phyloP scores from a whole-genome alignment of 1,140 invertebrate species.

The Apis dorsata region DNA sequence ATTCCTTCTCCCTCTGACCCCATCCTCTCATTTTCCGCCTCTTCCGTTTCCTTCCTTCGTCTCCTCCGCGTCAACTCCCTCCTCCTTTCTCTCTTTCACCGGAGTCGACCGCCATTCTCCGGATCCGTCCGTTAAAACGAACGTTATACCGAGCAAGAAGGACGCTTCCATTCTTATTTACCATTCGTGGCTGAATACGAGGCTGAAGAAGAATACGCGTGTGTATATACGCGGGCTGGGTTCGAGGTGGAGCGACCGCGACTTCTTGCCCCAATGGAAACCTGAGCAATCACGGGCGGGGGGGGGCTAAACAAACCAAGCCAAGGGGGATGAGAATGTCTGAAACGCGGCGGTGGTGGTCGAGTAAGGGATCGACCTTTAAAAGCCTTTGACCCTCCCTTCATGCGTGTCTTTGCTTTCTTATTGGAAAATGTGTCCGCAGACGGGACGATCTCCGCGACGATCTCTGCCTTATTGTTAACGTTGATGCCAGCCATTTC shows the following conservation, averaged over 20 bases:
- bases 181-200: conserved; percentile 63
- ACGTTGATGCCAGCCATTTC: neutral
- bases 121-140: conserved; percentile 71
- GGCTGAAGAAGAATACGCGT: conserved; percentile 33
- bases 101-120: conserved; percentile 63
- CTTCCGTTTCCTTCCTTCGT: neutral
- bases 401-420: neutral
- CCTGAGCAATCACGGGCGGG: conserved; percentile 52
- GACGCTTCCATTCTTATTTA: conserved; percentile 74
- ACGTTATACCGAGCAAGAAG: conserved; percentile 68
- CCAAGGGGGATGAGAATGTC: conserved; percentile 45
- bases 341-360: conserved; percentile 34
- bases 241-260: conserved; percentile 26
- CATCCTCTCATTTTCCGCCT: neutral
- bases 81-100: neutral
- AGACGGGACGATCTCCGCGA: neutral
- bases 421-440: conserved; percentile 24
- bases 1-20: too few relatives aligned
- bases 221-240: neutral
- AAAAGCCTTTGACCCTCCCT: neutral
- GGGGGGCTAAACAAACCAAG: conserved; percentile 51
- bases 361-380: conserved; percentile 18
- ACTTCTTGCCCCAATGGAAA: conserved; percentile 48
- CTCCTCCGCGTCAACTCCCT: too few relatives aligned
- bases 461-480: neutral